These are phyloP conservation scores for Grus americana DNA, from an alignment of 2,113 vertebrate species.

Conservation along the genomic window DNA sequence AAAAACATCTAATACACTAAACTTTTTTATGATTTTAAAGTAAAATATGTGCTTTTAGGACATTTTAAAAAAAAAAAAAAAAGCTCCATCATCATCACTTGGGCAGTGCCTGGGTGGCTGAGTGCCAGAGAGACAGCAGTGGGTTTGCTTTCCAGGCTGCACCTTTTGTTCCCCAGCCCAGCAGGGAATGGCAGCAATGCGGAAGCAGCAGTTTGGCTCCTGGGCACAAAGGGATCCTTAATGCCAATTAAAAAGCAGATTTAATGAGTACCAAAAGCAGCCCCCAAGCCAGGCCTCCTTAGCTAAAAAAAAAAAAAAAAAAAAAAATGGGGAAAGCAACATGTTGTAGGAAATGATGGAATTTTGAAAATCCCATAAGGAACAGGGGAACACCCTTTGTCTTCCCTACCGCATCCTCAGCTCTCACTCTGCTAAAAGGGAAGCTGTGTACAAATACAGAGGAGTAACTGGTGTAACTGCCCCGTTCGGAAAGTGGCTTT, in stretches of 20 bases:
- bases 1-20: neutral
- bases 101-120: neutral
- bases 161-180: constrained; percentile 41
- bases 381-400: constrained; percentile 38
- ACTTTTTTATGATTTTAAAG: neutral
- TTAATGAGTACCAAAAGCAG: constrained; percentile 45
- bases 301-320: constrained; percentile 27
- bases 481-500: neutral
- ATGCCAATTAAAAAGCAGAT: constrained; percentile 50
- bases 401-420: constrained; percentile 6
- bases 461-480: neutral
- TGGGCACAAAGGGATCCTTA: constrained; percentile 45
- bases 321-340: neutral
- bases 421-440: neutral
- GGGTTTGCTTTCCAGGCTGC: constrained; percentile 29
- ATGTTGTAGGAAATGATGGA: constrained; percentile 55
- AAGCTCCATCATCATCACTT: neutral
- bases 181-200: constrained; percentile 40
- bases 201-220: constrained; percentile 39
- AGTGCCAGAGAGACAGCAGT: neutral
- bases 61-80: neutral
- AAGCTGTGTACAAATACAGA: neutral
- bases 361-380: constrained; percentile 52
- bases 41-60: neutral
- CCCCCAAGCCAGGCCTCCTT: constrained; percentile 16